Evolutionary conservation across 2,888 invertebrate genomes (phyloP).

Genomic region (Ochlodes sylvanus): DNA sequence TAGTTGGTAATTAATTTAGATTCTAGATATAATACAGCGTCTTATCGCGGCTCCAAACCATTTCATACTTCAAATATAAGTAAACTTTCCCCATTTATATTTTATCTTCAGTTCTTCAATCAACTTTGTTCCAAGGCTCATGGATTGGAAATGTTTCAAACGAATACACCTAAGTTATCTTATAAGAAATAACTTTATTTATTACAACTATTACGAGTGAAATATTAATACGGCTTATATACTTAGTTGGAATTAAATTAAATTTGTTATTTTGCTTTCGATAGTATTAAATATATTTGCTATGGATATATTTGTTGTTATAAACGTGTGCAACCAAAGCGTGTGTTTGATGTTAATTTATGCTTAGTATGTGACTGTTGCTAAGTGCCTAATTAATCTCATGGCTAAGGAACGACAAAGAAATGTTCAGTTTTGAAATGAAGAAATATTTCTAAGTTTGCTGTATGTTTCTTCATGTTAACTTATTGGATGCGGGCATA

Average conservation of each 20-base stretch:
- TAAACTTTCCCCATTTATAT: slow-evolving; percentile 73
- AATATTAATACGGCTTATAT: slow-evolving; percentile 34
- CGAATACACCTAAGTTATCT: slow-evolving; percentile 50
- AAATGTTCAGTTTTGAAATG: too few species aligned
- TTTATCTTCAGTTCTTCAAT: slow-evolving; percentile 72
- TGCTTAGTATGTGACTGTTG: too few species aligned
- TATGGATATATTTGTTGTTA: too few species aligned
- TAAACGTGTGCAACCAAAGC: too few species aligned
- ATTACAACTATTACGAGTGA: slow-evolving; percentile 42
- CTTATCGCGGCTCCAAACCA: slow-evolving; percentile 42
- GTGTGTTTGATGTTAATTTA: too few species aligned
- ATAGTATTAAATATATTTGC: too few species aligned
- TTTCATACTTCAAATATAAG: slow-evolving; percentile 51
- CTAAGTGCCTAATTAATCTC: too few species aligned
- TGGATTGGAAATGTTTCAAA: slow-evolving; percentile 66
- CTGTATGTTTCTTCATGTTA: too few species aligned
- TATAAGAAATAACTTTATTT: slow-evolving; percentile 48
- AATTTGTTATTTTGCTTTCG: neutral
- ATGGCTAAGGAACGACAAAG: too few species aligned
- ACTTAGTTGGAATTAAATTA: slow-evolving; percentile 42
- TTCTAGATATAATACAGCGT: slow-evolving; percentile 49
- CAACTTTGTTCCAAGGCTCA: slow-evolving; percentile 70
- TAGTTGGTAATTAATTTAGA: slow-evolving; percentile 51
- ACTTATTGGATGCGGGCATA: too few species aligned
- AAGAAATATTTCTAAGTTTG: too few species aligned